Percentiles rank a stretch among this genome's conserved stretches.
Conservation (phyloP, 2,888 invertebrate genomes). For the Parasteatoda lunata region DNA sequence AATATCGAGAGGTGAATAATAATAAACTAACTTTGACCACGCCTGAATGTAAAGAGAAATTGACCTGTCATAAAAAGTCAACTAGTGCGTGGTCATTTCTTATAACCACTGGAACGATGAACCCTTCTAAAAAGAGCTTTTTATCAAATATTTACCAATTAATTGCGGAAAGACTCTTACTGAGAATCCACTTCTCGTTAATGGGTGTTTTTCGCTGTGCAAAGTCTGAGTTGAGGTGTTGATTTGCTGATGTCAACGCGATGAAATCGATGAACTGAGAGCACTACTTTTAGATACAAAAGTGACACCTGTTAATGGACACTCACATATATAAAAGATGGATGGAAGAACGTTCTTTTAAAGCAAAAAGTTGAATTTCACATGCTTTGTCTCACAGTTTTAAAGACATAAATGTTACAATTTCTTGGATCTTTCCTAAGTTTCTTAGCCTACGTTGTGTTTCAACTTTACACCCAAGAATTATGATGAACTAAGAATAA, state of each 20-base stretch:
- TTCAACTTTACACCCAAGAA: too few relatives aligned
- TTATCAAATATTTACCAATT: constrained; percentile 58
- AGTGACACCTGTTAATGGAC: constrained; percentile 21
- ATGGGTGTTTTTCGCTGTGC: not conserved
- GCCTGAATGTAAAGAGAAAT: not conserved
- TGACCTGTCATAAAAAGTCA: constrained; percentile 18
- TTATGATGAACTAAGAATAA: too few relatives aligned
- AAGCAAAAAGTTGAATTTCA: too few relatives aligned
- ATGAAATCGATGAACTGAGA: constrained; percentile 19
- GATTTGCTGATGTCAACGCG: constrained; percentile 27
- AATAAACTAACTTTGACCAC: too few relatives aligned
- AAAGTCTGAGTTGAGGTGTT: constrained; percentile 41
- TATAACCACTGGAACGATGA: constrained; percentile 35
- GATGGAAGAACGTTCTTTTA: not conserved
- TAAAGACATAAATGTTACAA: too few relatives aligned
- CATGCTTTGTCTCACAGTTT: too few relatives aligned
- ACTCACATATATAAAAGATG: not conserved
- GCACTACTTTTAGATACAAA: constrained; percentile 2
- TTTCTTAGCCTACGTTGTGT: too few relatives aligned
- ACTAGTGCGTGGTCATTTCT: constrained; percentile 4
- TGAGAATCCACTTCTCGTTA: not conserved
- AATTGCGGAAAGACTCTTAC: constrained; percentile 17
- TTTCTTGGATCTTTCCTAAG: too few relatives aligned
- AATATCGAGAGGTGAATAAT: too few relatives aligned
- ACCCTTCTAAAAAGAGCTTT: not conserved